These are phyloP conservation scores for Ictidomys tridecemlineatus DNA, from an alignment of 2,113 vertebrate species.

Conservation along the genomic window DNA sequence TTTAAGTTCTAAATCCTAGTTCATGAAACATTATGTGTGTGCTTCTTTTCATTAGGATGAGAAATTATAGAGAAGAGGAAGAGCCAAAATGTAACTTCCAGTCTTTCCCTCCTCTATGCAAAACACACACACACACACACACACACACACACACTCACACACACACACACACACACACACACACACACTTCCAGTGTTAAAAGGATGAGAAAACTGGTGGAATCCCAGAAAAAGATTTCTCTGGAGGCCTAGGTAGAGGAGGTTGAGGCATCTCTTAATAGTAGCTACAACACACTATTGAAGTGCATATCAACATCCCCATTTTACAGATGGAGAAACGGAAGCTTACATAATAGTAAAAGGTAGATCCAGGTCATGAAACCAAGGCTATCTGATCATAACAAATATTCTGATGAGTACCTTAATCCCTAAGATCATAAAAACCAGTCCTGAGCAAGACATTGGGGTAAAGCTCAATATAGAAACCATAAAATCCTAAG, in stretches of 20 bases:
- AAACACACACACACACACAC: not conserved
- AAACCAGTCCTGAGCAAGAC: not conserved
- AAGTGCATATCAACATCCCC: not conserved
- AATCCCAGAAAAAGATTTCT: not conserved
- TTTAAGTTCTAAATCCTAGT: conserved; percentile 10
- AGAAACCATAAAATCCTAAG: too few species aligned
- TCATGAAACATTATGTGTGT: not conserved
- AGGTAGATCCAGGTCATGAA: not conserved
- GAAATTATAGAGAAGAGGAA: not conserved
- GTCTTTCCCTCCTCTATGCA: not conserved
- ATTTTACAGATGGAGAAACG: conserved; percentile 10
- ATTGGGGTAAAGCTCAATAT: not conserved
- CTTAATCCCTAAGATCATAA: not conserved
- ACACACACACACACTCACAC: too few species aligned
- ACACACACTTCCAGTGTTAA: not conserved
- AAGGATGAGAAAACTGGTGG: not conserved
- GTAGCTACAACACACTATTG: too few species aligned
- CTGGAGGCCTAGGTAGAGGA: not conserved
- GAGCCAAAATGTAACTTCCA: not conserved
- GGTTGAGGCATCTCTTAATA: not conserved
- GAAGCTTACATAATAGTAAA: not conserved
- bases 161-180: not conserved
- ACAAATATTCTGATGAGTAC: not conserved
- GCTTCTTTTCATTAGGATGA: not conserved
- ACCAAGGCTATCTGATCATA: not conserved